Evolutionary conservation across 2,113 vertebrate genomes (phyloP).

Genomic region (Anoura caudifer): DNA sequence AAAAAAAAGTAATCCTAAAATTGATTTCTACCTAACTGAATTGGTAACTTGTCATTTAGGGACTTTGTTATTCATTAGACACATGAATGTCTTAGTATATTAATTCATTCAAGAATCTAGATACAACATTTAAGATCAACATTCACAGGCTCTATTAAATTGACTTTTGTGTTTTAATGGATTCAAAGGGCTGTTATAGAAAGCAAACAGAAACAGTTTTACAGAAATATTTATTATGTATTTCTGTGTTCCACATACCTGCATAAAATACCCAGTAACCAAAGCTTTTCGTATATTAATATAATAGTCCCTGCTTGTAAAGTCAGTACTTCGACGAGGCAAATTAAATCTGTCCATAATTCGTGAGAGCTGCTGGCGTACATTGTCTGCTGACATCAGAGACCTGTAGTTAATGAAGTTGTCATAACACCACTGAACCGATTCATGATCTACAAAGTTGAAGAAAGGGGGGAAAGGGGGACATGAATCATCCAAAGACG

Average conservation of each 20-base stretch:
- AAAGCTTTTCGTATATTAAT: constrained; percentile 99
- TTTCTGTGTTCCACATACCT: constrained; percentile 82
- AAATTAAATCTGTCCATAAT: constrained; percentile 99
- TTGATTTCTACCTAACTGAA: not conserved
- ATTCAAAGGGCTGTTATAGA: not conserved
- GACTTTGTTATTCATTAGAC: not conserved
- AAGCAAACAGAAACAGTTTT: not conserved
- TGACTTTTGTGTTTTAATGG: not conserved
- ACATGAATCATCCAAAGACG: constrained; percentile 72
- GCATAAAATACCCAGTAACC: constrained; percentile 99
- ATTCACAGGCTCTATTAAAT: not conserved
- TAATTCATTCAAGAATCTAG: constrained; percentile 24
- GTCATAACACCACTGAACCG: constrained; percentile 99
- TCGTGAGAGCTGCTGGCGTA: constrained; percentile 98
- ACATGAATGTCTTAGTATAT: not conserved
- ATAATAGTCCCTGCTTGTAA: constrained; percentile 99
- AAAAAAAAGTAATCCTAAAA: not conserved
- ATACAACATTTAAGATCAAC: not conserved
- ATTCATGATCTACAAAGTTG: constrained; percentile 92
- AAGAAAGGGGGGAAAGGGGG: constrained; percentile 14
- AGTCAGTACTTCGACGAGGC: constrained; percentile 98
- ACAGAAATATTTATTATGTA: not conserved
- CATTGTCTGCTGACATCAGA: constrained; percentile 99
- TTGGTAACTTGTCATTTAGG: not conserved
- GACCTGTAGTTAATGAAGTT: constrained; percentile 99